Percentiles rank a stretch among this genome's conserved stretches.
phyloP scores from a whole-genome alignment of 2,113 vertebrate species.

The Sorex araneus region DNA sequence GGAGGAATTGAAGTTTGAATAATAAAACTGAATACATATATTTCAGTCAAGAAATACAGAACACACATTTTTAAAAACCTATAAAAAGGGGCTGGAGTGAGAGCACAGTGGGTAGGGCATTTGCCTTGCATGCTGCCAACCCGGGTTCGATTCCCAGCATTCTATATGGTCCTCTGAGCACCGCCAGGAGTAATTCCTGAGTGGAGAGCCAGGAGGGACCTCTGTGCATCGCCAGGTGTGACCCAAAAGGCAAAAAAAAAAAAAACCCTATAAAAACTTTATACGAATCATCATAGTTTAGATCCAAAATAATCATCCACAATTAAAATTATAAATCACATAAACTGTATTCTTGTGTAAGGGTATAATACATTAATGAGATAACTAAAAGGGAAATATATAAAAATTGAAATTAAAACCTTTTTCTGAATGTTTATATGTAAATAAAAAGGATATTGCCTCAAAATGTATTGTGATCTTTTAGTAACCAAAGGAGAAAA shows the following conservation, averaged over 20 bases:
- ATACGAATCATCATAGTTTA: neutral
- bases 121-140: too few relatives aligned
- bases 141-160: too few relatives aligned
- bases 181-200: too few relatives aligned
- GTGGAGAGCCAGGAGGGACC: too few relatives aligned
- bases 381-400: neutral
- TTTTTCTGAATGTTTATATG: neutral
- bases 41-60: conserved; percentile 20
- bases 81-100: too few relatives aligned
- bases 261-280: neutral
- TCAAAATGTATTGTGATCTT: too few relatives aligned
- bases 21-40: neutral
- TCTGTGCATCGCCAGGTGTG: too few relatives aligned
- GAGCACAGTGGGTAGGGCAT: too few relatives aligned
- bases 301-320: neutral
- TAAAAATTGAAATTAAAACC: conserved; percentile 42
- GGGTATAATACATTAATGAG: neutral
- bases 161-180: too few relatives aligned
- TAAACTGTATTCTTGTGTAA: neutral
- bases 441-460: conserved; percentile 16
- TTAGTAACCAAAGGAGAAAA: neutral
- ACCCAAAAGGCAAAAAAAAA: too few relatives aligned
- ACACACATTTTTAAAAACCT: conserved; percentile 17
- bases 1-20: neutral
- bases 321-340: conserved; percentile 40